Base-by-base conservation (phyloP, 1,140 invertebrate species). In the Cyclina sinensis region DNA sequence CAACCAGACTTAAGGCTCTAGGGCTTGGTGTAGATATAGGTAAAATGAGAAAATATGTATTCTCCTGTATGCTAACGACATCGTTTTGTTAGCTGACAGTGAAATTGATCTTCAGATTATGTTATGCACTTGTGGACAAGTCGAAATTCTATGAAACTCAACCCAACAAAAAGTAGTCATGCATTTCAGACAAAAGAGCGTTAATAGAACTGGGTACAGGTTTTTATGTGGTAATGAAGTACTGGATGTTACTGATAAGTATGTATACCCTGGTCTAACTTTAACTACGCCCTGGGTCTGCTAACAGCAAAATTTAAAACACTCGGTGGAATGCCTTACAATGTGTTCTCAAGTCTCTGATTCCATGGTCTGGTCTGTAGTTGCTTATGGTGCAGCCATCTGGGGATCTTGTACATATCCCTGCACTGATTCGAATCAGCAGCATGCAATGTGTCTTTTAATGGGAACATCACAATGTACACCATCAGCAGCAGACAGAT, bases 261-360 rank as follows among this genome's bases (percentile, higher is more conserved):
- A n/a, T n/a, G n/a, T n/a, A n/a, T n/a, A n/a, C n/a, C n/a, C n/a
- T n/a, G n/a, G n/a, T n/a, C n/a, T n/a, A n/a, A n/a, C n/a, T n/a
- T n/a, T n/a, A 39, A 32, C 11, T 30, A 32, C 14, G 68, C 70
- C 18, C 30, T 74, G 18, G 70, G 70, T 5, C 39, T 74, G 14
- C 39, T 74, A 39, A 74, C 11, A 32, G 70, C 70, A 32, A 74
- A 74, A 74, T 74, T 30, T 43, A 74, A 74, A 74, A 37, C 35
- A 74, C 14, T 74, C 7, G 70, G 70, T 37, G 70, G 70, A 37
- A 39, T 74, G n/a, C 70, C 70, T 37, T 84, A 84, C 32, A 51
- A 80, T 54, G 46, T 57, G 32, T 54, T 80, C 21, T 24, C 37
- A 80, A 14, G 43, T 80, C n/a, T 80, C 48, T 80, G 76, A 80